These are phyloP conservation scores for Adela reaumurella DNA, from an alignment of 2,888 invertebrate species.

Conservation along the genomic window DNA sequence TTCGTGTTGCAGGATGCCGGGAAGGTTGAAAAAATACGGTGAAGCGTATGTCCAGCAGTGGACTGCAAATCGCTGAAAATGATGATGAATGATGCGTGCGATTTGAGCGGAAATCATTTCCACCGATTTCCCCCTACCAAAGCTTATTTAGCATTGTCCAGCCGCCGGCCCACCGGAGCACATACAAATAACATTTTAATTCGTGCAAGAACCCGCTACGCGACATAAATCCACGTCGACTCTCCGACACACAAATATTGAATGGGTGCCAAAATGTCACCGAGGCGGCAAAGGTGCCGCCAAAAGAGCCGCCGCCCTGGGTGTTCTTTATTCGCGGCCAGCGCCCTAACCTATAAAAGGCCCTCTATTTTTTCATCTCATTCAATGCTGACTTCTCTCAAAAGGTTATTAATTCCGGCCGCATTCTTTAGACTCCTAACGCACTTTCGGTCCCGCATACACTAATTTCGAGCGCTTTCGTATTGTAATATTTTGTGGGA, in stretches of 20 bases:
- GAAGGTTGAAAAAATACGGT: no score
- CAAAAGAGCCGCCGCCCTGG: constrained; percentile 48
- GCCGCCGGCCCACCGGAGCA: no score
- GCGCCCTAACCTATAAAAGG: constrained; percentile 24
- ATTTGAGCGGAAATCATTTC: no score
- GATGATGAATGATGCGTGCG: no score
- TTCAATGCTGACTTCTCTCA: constrained; percentile 57
- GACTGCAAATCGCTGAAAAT: no score
- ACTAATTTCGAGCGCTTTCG: background rate
- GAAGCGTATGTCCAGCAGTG: no score
- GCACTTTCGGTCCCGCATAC: background rate
- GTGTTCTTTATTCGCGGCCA: constrained; percentile 40
- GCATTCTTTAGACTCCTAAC: constrained; percentile 40
- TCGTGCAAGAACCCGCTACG: constrained; percentile 25
- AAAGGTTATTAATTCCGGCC: constrained; percentile 56
- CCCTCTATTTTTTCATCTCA: constrained; percentile 53
- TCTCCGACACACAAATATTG: constrained; percentile 53
- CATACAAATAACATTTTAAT: background rate
- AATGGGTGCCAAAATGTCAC: constrained; percentile 57
- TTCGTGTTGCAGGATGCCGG: no score
- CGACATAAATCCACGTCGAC: constrained; percentile 47
- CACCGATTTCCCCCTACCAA: no score
- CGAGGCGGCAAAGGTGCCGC: constrained; percentile 46
- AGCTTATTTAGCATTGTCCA: no score
- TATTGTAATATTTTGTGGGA: background rate